These are phyloP conservation scores for Ceratotherium simum DNA, from an alignment of 2,113 vertebrate species.

Conservation along the genomic window DNA sequence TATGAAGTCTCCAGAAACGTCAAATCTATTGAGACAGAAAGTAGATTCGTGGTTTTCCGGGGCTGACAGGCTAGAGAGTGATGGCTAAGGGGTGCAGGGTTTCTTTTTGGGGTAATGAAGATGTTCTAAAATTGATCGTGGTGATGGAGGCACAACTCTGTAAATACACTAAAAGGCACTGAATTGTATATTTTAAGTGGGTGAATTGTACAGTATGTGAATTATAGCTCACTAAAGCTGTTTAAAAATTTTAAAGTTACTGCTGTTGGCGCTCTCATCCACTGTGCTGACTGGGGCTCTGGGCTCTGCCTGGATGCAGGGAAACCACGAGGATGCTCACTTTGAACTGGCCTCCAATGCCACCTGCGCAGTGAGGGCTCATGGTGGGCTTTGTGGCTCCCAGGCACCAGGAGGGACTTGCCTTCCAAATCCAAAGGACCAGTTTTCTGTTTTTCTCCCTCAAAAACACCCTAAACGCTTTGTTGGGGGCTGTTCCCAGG, in stretches of 20 bases:
- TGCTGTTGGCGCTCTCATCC: accelerated
- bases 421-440: background rate
- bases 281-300: accelerated
- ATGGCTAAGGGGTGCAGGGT: background rate
- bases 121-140: background rate
- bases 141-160: background rate
- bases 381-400: accelerated
- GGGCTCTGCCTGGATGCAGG: background rate
- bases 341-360: background rate
- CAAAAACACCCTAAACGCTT: background rate
- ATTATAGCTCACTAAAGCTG: background rate
- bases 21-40: background rate
- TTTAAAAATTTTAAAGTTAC: background rate
- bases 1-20: background rate
- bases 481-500: no score
- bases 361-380: background rate
- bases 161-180: background rate
- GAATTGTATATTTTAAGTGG: background rate
- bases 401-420: no score
- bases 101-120: background rate
- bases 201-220: background rate
- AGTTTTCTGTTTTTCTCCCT: background rate
- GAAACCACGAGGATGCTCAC: background rate
- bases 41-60: background rate
- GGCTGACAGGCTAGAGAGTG: no score